Evolutionary conservation across 1,140 invertebrate species (phyloP), one percentile per base, ranked within the genome.

Genomic region (Zaprionus nigranus): DNA sequence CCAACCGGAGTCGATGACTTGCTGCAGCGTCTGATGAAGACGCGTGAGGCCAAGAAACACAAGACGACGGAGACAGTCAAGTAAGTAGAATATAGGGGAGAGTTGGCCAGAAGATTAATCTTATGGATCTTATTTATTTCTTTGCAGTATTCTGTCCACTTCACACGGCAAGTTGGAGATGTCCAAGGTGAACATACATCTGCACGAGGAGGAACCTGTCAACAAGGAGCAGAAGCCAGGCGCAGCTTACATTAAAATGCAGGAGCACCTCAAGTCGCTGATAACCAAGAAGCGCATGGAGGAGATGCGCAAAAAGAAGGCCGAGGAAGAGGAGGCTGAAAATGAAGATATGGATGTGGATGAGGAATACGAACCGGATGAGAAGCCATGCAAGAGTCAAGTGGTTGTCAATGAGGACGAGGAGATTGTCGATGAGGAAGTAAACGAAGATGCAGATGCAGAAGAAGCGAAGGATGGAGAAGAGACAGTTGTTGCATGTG

Each of bases 1-100:
- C 84, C 93, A 38, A 92, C 92, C 40, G 94, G 94, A 38, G 91
- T 95, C 1, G 91, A 93, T 58, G 85, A 92, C 56, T 92, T 96
- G 43, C 91, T 95, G 60, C 82, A 95, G 63, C 92, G 95, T 66
- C 94, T 95, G 79, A 90, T 94, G 17, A 93, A 94, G 60, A 95
- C 95, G 58, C 88, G 92, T 0, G 85, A 91, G 38, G 74, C 75
- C n/a, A 80, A 77, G 67, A 36, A 88, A 83, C 24, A 92, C 92
- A 74, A 93, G 91, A 68, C 69, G 40, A 22, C 54, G 60, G 57
- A 93, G 93, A 71, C 71, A 71, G 68, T 91, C 82, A 79, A 75
- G 92, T 87, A 7, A 49, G 84, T 63, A 70, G 92, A 75, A 61
- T 91, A 38, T 91, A 2, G 17, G 92, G 67, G 62, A 92, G 28